Percentiles rank a stretch among this genome's conserved stretches.
Evolutionary conservation across 2,113 vertebrate genomes (phyloP).

Genomic region (Bos indicus): DNA sequence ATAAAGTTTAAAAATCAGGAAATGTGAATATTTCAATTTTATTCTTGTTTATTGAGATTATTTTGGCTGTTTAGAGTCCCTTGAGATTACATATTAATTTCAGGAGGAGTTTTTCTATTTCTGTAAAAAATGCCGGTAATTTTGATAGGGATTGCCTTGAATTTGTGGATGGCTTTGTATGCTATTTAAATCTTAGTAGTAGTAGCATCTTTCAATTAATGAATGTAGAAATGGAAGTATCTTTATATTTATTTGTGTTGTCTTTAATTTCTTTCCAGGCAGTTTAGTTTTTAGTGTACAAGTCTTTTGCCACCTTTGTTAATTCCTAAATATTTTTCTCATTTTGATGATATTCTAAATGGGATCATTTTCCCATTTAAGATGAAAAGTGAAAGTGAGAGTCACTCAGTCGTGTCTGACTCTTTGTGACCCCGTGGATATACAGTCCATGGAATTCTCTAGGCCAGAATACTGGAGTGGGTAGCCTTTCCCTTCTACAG

Average conservation of each 20-base stretch:
- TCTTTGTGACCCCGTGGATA: background rate
- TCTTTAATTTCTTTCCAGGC: background rate
- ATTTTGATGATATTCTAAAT: background rate
- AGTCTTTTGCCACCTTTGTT: background rate
- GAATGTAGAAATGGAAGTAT: background rate
- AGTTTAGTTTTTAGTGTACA: background rate
- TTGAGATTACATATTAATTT: background rate
- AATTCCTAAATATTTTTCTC: background rate
- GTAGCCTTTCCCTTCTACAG: background rate
- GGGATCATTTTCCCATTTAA: background rate
- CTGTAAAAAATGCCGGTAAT: background rate
- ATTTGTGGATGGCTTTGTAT: background rate
- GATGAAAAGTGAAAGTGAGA: background rate
- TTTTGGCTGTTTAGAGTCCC: background rate
- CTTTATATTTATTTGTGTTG: background rate
- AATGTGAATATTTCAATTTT: background rate
- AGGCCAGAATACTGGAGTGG: background rate
- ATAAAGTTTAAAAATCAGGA: background rate
- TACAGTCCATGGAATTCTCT: background rate
- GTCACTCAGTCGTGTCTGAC: accelerated
- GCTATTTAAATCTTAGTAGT: background rate
- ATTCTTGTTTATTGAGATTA: background rate
- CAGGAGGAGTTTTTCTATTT: background rate
- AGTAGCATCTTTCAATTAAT: background rate
- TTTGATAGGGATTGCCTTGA: background rate